phyloP scores from a whole-genome alignment of 2,797 vertebrate species.

The Champsocephalus gunnari region DNA sequence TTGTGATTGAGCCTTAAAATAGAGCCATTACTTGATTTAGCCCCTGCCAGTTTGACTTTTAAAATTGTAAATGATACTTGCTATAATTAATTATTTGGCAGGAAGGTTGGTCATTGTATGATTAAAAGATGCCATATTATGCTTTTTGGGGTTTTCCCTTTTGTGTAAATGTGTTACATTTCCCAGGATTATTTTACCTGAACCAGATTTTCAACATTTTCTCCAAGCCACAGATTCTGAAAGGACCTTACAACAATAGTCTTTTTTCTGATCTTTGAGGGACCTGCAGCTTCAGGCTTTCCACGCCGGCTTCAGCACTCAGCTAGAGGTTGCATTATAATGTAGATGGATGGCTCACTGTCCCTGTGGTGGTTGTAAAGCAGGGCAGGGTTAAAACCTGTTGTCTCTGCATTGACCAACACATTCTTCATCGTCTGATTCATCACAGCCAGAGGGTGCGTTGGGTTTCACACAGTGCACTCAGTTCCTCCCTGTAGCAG shows the following conservation, averaged over 20 bases:
- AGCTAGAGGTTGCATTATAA: conserved; percentile 21
- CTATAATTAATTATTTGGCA: not conserved
- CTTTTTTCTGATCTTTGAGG: conserved; percentile 12
- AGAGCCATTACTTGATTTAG: too few species aligned
- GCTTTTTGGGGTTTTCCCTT: too few species aligned
- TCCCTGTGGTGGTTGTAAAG: conserved; percentile 50
- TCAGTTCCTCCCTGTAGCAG: conserved; percentile 51
- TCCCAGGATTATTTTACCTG: not conserved
- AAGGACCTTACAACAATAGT: not conserved
- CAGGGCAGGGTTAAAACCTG: conserved; percentile 59
- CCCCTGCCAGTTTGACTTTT: too few species aligned
- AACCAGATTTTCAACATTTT: not conserved
- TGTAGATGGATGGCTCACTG: conserved; percentile 54
- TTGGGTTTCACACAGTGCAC: conserved; percentile 47
- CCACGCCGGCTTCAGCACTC: not conserved
- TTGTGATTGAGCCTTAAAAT: not conserved
- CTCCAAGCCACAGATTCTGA: not conserved
- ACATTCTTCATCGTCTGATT: conserved; percentile 66
- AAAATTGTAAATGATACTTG: too few species aligned
- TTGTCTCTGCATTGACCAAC: conserved; percentile 60
- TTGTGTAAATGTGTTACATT: not conserved
- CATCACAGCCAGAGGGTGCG: conserved; percentile 52
- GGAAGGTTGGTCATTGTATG: too few species aligned
- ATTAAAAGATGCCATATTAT: too few species aligned
- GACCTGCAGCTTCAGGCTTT: conserved; percentile 8